Base-by-base conservation (phyloP, 2,888 invertebrate species). In the Drosophila neoperkinsi region DNA sequence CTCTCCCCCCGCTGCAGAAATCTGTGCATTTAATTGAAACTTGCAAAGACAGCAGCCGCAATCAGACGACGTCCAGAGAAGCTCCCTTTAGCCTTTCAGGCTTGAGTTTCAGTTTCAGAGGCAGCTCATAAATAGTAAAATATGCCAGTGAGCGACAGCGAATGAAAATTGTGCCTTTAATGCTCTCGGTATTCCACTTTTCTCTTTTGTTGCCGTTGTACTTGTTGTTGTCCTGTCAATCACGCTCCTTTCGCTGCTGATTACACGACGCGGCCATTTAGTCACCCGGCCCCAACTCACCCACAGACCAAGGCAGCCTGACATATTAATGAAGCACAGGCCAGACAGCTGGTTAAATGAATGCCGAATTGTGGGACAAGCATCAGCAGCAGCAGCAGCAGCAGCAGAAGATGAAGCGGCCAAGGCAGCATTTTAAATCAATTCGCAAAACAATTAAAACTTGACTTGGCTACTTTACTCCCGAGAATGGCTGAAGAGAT, bases 21-120 rank as follows among this genome's bases (percentile, higher is more conserved):
- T 88, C 88, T 79, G 77, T 73, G 75, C 78, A 83, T 82, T 88
- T 88, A 88, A 85, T 85, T 85, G 85, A 85, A 88, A 84, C 72
- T 73, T 83, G 71, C 69, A 56, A 61, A 56, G 53, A 38, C 58
- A 31, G 43, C 33, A 46, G 61, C 63, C 83, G 57, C 82, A 83
- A 77, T 77, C 79, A 68, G 82, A 60, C 67, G 52, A 55, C 53
- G 62, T 46, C 49, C 36, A n/a, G n/a, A 49, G 56, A 34, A 60
- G 46, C 64, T 31, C 34, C 46, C 56, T 58, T 53, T 30, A 18
- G 25, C 43, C 63, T 31, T 53, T 33, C 56, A 36, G 71, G 41
- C 43, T 49, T 61, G 61, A 30, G 62, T 25, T 62, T 58, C 13
- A 51, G 31, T 25, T 57, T 57, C 21, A 16, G 49, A 57, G 57